These are phyloP conservation scores for Didymodactylos carnosus DNA, from an alignment of 2,888 invertebrate species.

Conservation along the genomic window DNA sequence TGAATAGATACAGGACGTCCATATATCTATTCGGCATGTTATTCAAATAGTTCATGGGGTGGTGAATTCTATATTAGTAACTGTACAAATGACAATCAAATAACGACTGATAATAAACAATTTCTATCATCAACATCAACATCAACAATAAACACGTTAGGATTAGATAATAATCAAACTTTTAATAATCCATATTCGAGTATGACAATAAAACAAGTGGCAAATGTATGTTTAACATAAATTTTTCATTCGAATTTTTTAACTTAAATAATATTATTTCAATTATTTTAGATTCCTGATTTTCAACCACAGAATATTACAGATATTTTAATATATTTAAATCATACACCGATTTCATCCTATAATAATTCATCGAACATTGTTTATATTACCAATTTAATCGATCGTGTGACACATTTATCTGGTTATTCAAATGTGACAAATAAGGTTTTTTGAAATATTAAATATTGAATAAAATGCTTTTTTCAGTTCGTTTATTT, in stretches of 20 bases:
- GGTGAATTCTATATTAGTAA: not conserved
- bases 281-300: not conserved
- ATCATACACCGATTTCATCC: not conserved
- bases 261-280: no score
- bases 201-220: not conserved
- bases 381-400: not conserved
- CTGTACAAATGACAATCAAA: no score
- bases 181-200: not conserved
- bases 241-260: not conserved
- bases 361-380: not conserved
- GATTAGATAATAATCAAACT: no score
- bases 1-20: not conserved
- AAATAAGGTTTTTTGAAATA: no score
- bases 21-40: not conserved
- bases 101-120: not conserved
- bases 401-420: no score
- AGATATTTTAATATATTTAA: not conserved
- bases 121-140: no score
- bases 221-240: not conserved
- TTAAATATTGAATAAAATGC: no score
- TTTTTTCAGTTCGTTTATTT: no score
- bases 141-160: no score
- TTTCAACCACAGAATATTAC: not conserved
- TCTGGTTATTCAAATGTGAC: no score
- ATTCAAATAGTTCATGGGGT: not conserved